A percentile compares a stretch with the other conserved stretches of the same genome.
These are phyloP conservation scores for Nasua narica DNA, from an alignment of 2,797 vertebrate species.

Conservation along the genomic window DNA sequence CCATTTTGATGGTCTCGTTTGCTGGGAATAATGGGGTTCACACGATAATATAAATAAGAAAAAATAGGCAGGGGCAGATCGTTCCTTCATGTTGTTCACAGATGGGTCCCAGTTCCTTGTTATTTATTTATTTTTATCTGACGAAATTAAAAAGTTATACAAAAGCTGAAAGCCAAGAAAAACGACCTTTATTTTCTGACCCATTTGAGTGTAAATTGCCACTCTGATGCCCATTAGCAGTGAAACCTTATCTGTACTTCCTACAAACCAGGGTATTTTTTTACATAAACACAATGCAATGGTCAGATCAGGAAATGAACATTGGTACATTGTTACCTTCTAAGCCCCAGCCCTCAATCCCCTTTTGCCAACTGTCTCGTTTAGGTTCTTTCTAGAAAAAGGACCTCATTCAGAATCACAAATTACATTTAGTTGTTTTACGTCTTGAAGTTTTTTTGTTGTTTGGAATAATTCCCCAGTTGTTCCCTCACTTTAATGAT, in stretches of 20 bases:
- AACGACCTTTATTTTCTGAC: background rate
- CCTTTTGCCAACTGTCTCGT: background rate
- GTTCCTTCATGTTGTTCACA: background rate
- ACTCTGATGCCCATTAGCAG: background rate
- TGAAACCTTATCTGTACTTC: background rate
- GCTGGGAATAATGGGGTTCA: background rate
- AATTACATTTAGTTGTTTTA: background rate
- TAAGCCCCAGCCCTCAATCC: background rate
- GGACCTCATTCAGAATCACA: background rate
- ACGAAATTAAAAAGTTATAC: background rate
- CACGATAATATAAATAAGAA: background rate
- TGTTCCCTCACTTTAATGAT: background rate
- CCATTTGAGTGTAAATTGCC: background rate
- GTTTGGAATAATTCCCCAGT: background rate
- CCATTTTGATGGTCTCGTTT: background rate
- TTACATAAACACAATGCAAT: background rate
- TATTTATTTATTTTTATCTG: background rate
- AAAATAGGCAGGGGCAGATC: background rate
- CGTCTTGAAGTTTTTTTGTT: background rate
- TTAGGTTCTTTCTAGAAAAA: background rate
- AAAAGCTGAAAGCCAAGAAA: background rate
- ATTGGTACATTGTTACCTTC: background rate
- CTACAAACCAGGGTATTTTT: background rate
- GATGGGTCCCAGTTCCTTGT: background rate
- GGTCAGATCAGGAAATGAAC: background rate